These are phyloP conservation scores for Myotis lucifugus DNA, from an alignment of 2,113 vertebrate species.

Conservation along the genomic window DNA sequence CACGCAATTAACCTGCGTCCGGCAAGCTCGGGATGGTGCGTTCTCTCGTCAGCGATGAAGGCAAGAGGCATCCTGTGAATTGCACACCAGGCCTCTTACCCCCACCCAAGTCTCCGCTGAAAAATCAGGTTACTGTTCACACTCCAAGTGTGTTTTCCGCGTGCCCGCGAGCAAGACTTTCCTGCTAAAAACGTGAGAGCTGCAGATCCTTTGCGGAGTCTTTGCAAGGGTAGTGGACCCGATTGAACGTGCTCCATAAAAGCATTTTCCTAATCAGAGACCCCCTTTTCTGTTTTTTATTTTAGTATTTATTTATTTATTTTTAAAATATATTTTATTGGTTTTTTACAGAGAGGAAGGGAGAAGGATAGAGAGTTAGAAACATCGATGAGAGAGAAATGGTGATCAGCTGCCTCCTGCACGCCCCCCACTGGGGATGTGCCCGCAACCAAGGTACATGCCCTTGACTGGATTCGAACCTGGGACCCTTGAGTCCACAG, in stretches of 20 bases:
- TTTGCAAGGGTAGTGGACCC: neutral
- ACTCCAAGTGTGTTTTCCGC: neutral
- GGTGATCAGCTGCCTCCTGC: too few relatives aligned
- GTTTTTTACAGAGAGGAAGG: too few relatives aligned
- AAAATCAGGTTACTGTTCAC: neutral
- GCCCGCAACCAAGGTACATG: too few relatives aligned
- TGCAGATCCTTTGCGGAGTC: too few relatives aligned
- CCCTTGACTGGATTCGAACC: too few relatives aligned
- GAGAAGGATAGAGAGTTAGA: too few relatives aligned
- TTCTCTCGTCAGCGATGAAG: conserved; percentile 63
- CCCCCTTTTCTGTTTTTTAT: neutral
- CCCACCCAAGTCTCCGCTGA: neutral
- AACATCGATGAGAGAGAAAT: too few relatives aligned
- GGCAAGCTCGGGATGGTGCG: conserved; percentile 68
- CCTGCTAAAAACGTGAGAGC: neutral
- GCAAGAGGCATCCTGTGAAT: neutral
- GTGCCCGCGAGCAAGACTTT: neutral
- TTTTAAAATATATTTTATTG: too few relatives aligned
- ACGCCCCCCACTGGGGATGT: too few relatives aligned
- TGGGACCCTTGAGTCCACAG: too few relatives aligned
- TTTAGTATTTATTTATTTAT: too few relatives aligned
- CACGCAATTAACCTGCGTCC: conserved; percentile 78
- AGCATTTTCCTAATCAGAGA: neutral
- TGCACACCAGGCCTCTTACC: neutral
- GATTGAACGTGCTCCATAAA: neutral